Base-by-base conservation (phyloP, 2,113 vertebrate species). In the Eurypyga helias region DNA sequence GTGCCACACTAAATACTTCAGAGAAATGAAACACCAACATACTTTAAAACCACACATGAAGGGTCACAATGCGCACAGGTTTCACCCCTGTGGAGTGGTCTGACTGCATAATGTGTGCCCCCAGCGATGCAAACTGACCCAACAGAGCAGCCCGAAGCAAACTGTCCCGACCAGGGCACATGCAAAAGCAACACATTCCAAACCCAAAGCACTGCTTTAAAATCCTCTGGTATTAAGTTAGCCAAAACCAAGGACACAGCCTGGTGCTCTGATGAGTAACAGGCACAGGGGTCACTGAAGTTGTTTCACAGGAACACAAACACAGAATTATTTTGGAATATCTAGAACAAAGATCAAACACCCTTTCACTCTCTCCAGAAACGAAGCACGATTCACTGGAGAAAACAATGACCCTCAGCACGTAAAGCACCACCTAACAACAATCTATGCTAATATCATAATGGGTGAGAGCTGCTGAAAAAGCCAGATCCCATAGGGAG, bases 71-170 rank as follows among this genome's bases (percentile, higher is more conserved):
- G n/a, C 2, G 15, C 17, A 8, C 18, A 5, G 13, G 34, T 38
- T 72, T 46, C 13, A 57, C 5, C 19, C 8, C 41, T 5, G 10
- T 20, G 66, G 31, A 31, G 28, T 8, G 11, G 6, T 43, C 69
- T 62, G 33, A 45, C n/a, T 0, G 2, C 15, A 4, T 11, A 9
- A 13, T 0, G 1, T 8, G 43, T 17, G 21, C 43, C 69, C 51
- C 36, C 45, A 58, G 62, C 49, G 60, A 34, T 0, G 14, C 69
- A 33, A 17, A 55, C 28, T 26, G 21, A 73, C 21, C 36, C 33
- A 26, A 5, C 1, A 8, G 20, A 28, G 29, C 52, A 28, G 9
- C 31, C 38, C 41, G 6, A 46, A 72, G 52, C 1, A 7, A 75
- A 31, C n/a, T 48, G 25, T 29, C 46, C n/a, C 36, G 24, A 52